These are phyloP conservation scores for Picathartes gymnocephalus DNA, from an alignment of 2,113 vertebrate species.

Conservation along the genomic window DNA sequence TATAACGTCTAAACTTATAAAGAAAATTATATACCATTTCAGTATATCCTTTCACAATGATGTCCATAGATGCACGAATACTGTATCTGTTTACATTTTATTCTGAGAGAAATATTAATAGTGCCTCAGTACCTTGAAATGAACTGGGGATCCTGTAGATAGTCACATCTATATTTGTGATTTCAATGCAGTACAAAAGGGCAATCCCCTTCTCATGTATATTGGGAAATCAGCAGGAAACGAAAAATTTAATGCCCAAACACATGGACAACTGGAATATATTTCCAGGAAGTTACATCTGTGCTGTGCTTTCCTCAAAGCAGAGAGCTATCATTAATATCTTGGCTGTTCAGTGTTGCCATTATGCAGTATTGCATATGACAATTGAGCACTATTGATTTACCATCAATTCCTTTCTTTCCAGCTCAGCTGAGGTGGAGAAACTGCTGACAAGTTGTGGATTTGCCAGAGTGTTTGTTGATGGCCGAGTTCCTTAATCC, in stretches of 20 bases:
- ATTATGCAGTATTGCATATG: neutral
- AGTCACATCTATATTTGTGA: neutral
- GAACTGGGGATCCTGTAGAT: neutral
- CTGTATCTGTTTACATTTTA: neutral
- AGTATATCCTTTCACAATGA: neutral
- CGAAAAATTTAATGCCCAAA: neutral
- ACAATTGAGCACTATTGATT: conserved; percentile 46
- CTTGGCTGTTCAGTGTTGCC: neutral
- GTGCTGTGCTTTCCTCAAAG: neutral
- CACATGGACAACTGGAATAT: neutral
- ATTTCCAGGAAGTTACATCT: neutral
- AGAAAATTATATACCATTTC: neutral
- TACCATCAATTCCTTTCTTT: conserved; percentile 19
- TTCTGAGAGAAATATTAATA: neutral
- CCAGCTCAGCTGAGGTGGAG: conserved; percentile 1
- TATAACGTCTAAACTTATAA: neutral
- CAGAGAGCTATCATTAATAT: neutral
- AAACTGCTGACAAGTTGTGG: conserved; percentile 28
- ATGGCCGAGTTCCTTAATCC: conserved; percentile 14
- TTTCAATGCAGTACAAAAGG: neutral
- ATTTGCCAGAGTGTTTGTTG: conserved; percentile 21
- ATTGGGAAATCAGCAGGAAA: neutral
- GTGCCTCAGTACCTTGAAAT: neutral
- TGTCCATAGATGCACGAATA: neutral
- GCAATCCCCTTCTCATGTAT: neutral